These are phyloP conservation scores for Camptogramma bilineatum DNA, from an alignment of 2,888 invertebrate genomes.

Conservation along the genomic window DNA sequence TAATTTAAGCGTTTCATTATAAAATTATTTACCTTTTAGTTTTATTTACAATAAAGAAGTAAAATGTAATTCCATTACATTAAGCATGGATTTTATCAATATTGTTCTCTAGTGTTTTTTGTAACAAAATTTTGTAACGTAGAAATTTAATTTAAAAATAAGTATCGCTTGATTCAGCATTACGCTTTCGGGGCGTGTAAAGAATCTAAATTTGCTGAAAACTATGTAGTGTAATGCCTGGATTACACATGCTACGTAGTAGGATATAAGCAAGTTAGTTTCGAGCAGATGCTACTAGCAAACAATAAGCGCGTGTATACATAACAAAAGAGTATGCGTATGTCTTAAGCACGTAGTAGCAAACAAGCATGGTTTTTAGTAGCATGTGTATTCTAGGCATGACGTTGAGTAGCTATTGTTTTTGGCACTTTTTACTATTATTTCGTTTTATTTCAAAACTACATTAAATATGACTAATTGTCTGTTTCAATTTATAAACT, in stretches of 20 bases:
- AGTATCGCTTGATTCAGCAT: not conserved
- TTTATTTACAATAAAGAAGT: not conserved
- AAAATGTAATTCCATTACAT: conserved; percentile 22
- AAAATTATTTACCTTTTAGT: not conserved
- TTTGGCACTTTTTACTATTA: not conserved
- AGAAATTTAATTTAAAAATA: not conserved
- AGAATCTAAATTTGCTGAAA: not conserved
- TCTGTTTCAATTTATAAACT: not conserved
- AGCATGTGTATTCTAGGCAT: too few species aligned
- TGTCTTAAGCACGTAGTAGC: too few species aligned
- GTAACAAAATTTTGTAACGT: not conserved
- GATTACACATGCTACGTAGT: too few species aligned
- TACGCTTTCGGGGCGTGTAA: not conserved
- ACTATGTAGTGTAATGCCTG: too few species aligned
- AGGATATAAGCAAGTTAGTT: too few species aligned
- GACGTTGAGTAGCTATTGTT: not conserved
- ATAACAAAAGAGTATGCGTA: too few species aligned
- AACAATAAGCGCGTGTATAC: too few species aligned
- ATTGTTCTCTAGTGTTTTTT: conserved; percentile 8
- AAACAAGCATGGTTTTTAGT: too few species aligned
- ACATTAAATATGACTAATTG: not conserved
- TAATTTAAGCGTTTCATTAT: not conserved
- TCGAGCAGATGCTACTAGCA: too few species aligned
- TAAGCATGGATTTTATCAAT: conserved; percentile 12
- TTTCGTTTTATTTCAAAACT: conserved; percentile 7